A percentile compares a stretch with the other conserved stretches of the same genome.
These are phyloP conservation scores for Sinocyclocheilus grahami DNA, from an alignment of 2,113 vertebrate genomes.

Conservation along the genomic window DNA sequence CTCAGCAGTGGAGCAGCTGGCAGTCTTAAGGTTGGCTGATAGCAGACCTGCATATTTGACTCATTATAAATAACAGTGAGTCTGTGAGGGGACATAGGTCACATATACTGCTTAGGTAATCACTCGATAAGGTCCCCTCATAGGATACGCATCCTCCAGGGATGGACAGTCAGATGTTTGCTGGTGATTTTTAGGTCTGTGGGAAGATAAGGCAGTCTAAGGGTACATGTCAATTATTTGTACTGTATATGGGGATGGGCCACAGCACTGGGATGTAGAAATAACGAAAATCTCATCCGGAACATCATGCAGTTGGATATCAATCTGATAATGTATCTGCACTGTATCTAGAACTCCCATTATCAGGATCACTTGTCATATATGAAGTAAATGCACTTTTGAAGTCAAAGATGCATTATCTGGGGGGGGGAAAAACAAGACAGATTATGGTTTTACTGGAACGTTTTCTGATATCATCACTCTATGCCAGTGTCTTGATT, in stretches of 20 bases:
- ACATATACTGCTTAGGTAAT: constrained; percentile 49
- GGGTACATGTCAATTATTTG: constrained; percentile 27
- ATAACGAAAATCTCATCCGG: not conserved
- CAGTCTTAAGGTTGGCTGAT: constrained; percentile 72
- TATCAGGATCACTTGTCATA: not conserved
- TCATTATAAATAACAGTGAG: constrained; percentile 48
- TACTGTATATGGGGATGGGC: not conserved
- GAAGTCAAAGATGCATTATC: not conserved
- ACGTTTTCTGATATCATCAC: not conserved
- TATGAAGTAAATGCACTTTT: not conserved
- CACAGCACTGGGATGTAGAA: not conserved
- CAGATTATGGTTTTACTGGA: no score
- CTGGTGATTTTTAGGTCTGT: constrained; percentile 34
- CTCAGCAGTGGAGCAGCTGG: constrained; percentile 61
- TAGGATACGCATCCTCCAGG: not conserved
- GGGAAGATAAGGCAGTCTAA: constrained; percentile 56
- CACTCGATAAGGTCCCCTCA: constrained; percentile 55
- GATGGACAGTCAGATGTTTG: constrained; percentile 24
- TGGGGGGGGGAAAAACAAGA: not conserved
- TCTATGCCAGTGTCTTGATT: not conserved
- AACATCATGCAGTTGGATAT: not conserved
- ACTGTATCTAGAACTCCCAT: not conserved
- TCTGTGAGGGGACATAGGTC: constrained; percentile 60
- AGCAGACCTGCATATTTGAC: constrained; percentile 59
- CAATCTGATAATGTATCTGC: not conserved